phyloP scores from a whole-genome alignment of 2,113 vertebrate genomes.

The Rattus norvegicus region GRCr8 NC_086026.1:76743501-76744000 shows the following conservation, averaged over 20 bases:
- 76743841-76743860: not conserved
- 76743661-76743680: not conserved
- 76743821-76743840: not conserved
- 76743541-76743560: not conserved
- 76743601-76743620: not conserved
- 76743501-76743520: not conserved
- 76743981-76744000: accelerated
- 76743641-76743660: not conserved
- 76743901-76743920: not conserved
- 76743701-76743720: not conserved
- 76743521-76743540: not conserved
- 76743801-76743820: too few species aligned
- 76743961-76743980: not conserved
- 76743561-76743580: not conserved
- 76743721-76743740: not conserved
- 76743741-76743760: not conserved
- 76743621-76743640: not conserved
- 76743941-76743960: accelerated
- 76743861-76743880: not conserved
- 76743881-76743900: not conserved
- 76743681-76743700: not conserved
- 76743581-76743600: not conserved
- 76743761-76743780: not conserved
- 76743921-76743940: not conserved
- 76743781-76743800: not conserved